Evolutionary conservation across 2,888 invertebrate genomes (phyloP), one percentile per base, ranked within the genome.

Genomic region (Pinctada fucata): DNA sequence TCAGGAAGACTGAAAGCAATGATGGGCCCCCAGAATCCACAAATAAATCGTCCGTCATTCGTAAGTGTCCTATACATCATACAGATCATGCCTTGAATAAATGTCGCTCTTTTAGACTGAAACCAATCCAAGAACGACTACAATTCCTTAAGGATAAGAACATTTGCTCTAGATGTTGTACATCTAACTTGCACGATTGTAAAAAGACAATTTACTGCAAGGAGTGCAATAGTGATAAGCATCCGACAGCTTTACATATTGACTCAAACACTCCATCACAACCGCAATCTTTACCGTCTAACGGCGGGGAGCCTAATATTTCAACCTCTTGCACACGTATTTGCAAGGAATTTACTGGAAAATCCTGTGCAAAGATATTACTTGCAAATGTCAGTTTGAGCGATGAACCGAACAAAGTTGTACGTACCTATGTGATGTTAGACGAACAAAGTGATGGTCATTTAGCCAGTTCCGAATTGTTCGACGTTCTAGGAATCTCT

Each of bases 151-250:
- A 72, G 48, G 78, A 75, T 3, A 78, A 81, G 52, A 65, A 52
- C 50, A 70, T 79, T 10, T 80, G 78, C 48, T 80, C 78, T 49
- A 64, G 73, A 50, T 78, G 74, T 49, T 77, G 72, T 64, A 70
- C 64, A 3, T 77, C 74, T 6, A 73, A 3, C 3, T 52, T 52
- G 31, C 76, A 79, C 47, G 13, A 68, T 5, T 13, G 45, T 8
- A 10, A 64, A 65, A 63, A 68, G n/a, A n/a, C n/a, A n/a, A n/a
- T n/a, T n/a, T 45, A 78, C 74, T 76, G 69, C 31, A 69, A 47
- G 48, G 69, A 76, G 1, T 76, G 76, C 47, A 52, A 52, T 31
- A 76, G 76, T n/a, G 13, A 50, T 31, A 45, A 67, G 4, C 73
- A 69, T n/a, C 63, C 79, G 2, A 52, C 76, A 10, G 73, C 69